Percentiles rank a stretch among this genome's conserved stretches.
Conservation (phyloP, 2,888 invertebrate species). For the Sepioteuthis lessoniana region DNA sequence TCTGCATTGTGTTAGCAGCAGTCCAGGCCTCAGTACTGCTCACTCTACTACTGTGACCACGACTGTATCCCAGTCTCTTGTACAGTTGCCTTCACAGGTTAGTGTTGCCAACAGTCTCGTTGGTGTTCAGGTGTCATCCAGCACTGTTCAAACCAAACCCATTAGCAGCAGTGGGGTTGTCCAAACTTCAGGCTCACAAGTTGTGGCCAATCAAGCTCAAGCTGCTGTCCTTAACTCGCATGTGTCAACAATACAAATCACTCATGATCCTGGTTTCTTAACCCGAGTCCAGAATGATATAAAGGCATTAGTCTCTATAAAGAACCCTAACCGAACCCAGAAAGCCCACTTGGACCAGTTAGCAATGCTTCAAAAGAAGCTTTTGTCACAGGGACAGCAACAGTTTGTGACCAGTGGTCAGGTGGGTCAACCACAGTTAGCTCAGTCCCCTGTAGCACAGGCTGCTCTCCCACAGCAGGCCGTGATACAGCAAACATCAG, state of each 20-base stretch:
- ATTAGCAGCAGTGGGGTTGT: slow-evolving; percentile 42
- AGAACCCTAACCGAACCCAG: slow-evolving; percentile 77
- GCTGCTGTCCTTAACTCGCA: slow-evolving; percentile 57
- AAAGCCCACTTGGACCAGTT: slow-evolving; percentile 80
- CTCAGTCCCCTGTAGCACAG: slow-evolving; percentile 53
- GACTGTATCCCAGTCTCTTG: slow-evolving; percentile 61
- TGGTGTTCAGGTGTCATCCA: slow-evolving; percentile 47
- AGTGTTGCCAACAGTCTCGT: slow-evolving; percentile 50
- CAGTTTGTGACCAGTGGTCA: slow-evolving; percentile 45
- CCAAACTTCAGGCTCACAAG: slow-evolving; percentile 45
- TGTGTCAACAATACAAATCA: slow-evolving; percentile 56
- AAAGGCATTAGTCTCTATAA: slow-evolving; percentile 79
- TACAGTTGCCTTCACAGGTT: slow-evolving; percentile 51
- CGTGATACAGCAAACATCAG: slow-evolving; percentile 48
- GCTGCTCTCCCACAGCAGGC: slow-evolving; percentile 48
- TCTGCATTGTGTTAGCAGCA: slow-evolving; percentile 52
- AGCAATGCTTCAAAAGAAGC: slow-evolving; percentile 83
- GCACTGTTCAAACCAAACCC: slow-evolving; percentile 48
- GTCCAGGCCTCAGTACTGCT: slow-evolving; percentile 51
- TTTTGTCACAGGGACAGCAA: slow-evolving; percentile 82
- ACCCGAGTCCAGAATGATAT: slow-evolving; percentile 82
- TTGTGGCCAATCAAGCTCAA: slow-evolving; percentile 50
- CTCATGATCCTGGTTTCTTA: slow-evolving; percentile 58
- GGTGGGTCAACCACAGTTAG: slow-evolving; percentile 54
- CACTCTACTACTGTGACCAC: slow-evolving; percentile 60